A percentile compares a stretch with the other conserved stretches of the same genome.
Conservation (phyloP, 2,888 invertebrate genomes). For the Leptinotarsa juncta region DNA sequence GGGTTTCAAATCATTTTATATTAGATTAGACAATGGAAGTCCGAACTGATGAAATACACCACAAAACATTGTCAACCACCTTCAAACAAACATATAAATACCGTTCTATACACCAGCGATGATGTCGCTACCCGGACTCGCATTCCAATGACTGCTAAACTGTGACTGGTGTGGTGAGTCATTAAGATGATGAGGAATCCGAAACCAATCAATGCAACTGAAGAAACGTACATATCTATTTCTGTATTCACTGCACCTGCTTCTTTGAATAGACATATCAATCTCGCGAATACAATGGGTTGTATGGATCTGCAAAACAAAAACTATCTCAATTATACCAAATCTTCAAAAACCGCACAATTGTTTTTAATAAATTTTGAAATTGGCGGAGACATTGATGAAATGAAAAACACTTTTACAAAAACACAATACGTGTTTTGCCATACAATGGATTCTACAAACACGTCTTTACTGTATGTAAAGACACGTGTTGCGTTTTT, state of each 20-base stretch:
- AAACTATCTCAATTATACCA: background rate
- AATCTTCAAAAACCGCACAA: too few species aligned
- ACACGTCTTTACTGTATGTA: too few species aligned
- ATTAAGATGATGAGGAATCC: constrained; percentile 69
- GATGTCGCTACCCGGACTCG: constrained; percentile 82
- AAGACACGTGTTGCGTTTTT: too few species aligned
- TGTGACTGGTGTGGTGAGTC: constrained; percentile 72
- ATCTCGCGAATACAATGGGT: constrained; percentile 43
- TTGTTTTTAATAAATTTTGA: too few species aligned
- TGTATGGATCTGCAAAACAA: constrained; percentile 67
- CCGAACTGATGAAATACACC: too few species aligned
- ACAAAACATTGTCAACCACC: too few species aligned
- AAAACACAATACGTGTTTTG: too few species aligned
- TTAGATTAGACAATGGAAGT: too few species aligned
- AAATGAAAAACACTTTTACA: too few species aligned
- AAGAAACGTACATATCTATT: constrained; percentile 71
- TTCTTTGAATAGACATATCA: constrained; percentile 41
- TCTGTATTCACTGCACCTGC: constrained; percentile 6
- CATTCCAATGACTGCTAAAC: constrained; percentile 74
- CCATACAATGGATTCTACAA: too few species aligned
- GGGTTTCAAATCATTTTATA: too few species aligned
- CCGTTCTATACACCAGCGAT: constrained; percentile 86
- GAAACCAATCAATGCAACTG: constrained; percentile 67
- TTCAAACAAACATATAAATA: constrained; percentile 57
- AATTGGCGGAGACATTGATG: too few species aligned